These are phyloP conservation scores for Baronia brevicornis DNA, from an alignment of 2,888 invertebrate genomes.

Conservation along the genomic window DNA sequence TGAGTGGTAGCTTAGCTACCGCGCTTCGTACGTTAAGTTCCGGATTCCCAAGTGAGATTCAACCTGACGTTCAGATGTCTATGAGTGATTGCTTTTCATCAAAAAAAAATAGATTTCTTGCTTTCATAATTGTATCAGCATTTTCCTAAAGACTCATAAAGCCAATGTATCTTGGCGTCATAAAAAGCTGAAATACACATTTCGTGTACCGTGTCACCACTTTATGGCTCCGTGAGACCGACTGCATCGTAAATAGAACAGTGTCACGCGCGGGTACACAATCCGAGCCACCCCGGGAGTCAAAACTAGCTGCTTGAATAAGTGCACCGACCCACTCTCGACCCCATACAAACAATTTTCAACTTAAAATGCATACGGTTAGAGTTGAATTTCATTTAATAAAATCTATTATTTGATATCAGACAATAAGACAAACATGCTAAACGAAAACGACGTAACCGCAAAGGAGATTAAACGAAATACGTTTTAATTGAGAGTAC, in stretches of 20 bases:
- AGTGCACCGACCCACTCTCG: constrained; percentile 19
- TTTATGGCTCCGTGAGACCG: constrained; percentile 44
- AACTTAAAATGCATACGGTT: neutral
- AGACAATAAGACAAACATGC: neutral
- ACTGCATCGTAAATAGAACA: constrained; percentile 65
- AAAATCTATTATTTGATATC: neutral
- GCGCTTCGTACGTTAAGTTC: too few relatives aligned
- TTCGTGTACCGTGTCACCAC: constrained; percentile 35
- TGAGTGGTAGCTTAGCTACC: too few relatives aligned
- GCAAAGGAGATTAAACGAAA: constrained; percentile 1
- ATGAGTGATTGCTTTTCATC: too few relatives aligned
- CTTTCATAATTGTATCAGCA: too few relatives aligned
- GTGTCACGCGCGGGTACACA: constrained; percentile 69
- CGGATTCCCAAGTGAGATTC: too few relatives aligned
- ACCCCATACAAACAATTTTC: neutral
- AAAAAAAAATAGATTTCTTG: too few relatives aligned
- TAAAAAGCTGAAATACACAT: constrained; percentile 25
- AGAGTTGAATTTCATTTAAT: neutral
- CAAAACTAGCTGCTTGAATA: constrained; percentile 63
- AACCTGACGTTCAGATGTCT: too few relatives aligned
- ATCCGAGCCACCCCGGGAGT: constrained; percentile 72
- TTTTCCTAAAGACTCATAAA: constrained; percentile 1
- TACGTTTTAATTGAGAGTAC: constrained; percentile 14
- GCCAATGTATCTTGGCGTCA: too few relatives aligned
- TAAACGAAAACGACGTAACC: constrained; percentile 9